Percentiles rank a stretch among this genome's conserved stretches.
Conservation (phyloP, 2,113 vertebrate genomes). For the Hypanus sabinus region DNA sequence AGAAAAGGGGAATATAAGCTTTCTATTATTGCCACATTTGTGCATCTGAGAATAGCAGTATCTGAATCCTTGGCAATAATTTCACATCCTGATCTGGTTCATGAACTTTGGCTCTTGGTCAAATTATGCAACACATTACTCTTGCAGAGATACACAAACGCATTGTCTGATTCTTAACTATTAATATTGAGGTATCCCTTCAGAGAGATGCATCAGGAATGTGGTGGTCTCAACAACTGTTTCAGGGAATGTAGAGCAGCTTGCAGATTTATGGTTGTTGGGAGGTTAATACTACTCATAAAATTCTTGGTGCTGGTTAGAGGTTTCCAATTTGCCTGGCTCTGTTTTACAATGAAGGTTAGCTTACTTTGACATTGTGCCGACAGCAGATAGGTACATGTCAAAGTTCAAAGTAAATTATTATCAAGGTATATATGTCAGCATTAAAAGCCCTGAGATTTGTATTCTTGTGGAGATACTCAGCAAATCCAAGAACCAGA, state of each 20-base stretch:
- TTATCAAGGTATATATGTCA: too few relatives aligned
- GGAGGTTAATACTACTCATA: not conserved
- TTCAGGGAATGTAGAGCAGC: not conserved
- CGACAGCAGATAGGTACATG: not conserved
- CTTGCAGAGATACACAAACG: not conserved
- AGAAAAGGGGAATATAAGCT: not conserved
- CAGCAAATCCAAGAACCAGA: too few relatives aligned
- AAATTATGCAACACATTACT: not conserved
- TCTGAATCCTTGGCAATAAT: not conserved
- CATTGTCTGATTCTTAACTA: not conserved
- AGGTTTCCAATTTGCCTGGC: not conserved
- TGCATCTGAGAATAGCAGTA: not conserved
- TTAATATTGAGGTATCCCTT: not conserved
- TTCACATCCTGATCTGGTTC: not conserved
- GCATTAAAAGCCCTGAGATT: too few relatives aligned
- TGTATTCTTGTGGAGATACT: too few relatives aligned
- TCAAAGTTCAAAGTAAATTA: too few relatives aligned
- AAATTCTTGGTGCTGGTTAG: not conserved
- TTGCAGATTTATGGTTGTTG: not conserved
- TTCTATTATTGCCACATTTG: not conserved
- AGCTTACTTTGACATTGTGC: not conserved
- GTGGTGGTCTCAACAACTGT: not conserved
- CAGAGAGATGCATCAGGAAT: not conserved
- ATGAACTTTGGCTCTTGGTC: not conserved
- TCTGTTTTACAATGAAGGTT: not conserved